A percentile compares a stretch with the other conserved stretches of the same genome.
Evolutionary conservation across 2,888 invertebrate genomes (phyloP).

Genomic region (Antheraea assamensis): DNA sequence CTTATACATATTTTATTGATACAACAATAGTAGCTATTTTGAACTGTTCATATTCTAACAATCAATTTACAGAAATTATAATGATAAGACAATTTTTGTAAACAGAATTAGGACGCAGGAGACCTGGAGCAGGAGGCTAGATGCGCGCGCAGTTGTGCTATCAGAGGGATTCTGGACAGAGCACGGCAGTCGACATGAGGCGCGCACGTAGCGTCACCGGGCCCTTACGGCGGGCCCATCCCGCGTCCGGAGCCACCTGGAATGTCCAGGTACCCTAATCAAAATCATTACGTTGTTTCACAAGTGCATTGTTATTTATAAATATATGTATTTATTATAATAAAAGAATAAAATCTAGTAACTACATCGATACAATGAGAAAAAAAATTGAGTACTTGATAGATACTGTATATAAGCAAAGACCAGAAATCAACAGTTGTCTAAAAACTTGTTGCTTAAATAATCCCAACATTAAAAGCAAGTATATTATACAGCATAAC

Average conservation of each 20-base stretch:
- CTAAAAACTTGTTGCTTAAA: constrained; percentile 74
- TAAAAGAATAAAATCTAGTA: background rate
- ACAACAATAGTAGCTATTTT: background rate
- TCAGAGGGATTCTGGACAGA: constrained; percentile 28
- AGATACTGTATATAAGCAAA: background rate
- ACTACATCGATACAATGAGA: constrained; percentile 7
- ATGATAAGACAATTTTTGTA: constrained; percentile 4
- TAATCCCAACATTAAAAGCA: constrained; percentile 42
- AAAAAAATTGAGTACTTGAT: constrained; percentile 15
- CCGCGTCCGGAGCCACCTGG: constrained; percentile 92
- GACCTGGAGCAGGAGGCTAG: constrained; percentile 71
- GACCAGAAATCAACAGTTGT: constrained; percentile 71
- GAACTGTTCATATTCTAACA: background rate
- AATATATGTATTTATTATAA: background rate
- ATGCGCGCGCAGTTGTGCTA: constrained; percentile 56
- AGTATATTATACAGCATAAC: background rate
- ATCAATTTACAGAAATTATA: background rate
- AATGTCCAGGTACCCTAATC: constrained; percentile 85
- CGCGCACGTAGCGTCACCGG: constrained; percentile 81
- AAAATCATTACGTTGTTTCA: constrained; percentile 2
- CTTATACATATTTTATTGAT: background rate
- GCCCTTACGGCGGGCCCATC: constrained; percentile 86
- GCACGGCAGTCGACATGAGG: constrained; percentile 74
- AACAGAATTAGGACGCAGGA: constrained; percentile 56
- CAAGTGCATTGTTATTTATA: constrained; percentile 14